Evolutionary conservation across 2,888 invertebrate species (phyloP), one percentile per base, ranked within the genome.

Genomic region (Pseudococcus longispinus): DNA sequence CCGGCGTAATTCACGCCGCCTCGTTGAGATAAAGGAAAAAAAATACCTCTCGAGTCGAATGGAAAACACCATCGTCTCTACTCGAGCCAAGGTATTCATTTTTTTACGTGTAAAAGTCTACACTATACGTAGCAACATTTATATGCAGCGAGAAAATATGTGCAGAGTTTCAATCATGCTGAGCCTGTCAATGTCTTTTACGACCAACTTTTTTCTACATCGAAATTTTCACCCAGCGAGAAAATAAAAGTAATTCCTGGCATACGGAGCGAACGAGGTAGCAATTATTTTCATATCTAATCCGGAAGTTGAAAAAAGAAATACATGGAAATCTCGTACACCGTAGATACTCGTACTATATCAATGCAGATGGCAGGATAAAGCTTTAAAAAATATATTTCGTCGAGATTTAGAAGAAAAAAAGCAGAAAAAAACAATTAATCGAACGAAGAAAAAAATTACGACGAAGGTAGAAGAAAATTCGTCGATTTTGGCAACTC

Each of bases 1-100:
- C 70, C 70, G 29, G 70, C 70, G 70, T 70, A 70, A 70, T 70
- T 70, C 70, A 29, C 70, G 70, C 32, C 60, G 29, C 70, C 70
- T 70, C 18, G 70, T 4, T 18, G 29, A 70, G 70, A 70, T 70
- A 29, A 65, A 65, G 20, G 26, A 65, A 55, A n/a, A 55, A 60
- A 60, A 23, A 23, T 9, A 60, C 60, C n/a, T 23, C 23, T 29
- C 29, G 65, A 8, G 26, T 65, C 65, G 70, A 70, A 70, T 18
- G 70, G 70, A 70, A 60, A 60, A 60, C 23, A 60, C 60, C 23
- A 20, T 60, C n/a, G n/a, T n/a, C n/a, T n/a, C n/a, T n/a, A n/a
- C n/a, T n/a, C 60, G 60, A 60, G 60, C 60, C 60, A 23, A 60
- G 70, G 70, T 65, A 29, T 70, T 70, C 70, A 70, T 70, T 70